A percentile compares a stretch with the other conserved stretches of the same genome.
phyloP scores from a whole-genome alignment of 2,113 vertebrate genomes.

The Monarcha castaneiventris region DNA sequence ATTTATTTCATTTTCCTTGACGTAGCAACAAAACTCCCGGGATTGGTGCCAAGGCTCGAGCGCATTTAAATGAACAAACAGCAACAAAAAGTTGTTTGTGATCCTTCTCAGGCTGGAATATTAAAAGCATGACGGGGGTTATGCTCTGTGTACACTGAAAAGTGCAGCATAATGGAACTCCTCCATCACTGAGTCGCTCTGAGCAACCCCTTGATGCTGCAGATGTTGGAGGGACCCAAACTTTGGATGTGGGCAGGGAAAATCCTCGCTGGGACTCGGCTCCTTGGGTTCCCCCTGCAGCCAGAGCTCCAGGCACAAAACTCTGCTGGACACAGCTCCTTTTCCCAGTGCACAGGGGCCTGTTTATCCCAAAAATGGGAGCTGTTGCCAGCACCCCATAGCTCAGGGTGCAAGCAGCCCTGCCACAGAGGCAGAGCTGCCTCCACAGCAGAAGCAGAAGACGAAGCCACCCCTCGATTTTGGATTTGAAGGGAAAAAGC shows the following conservation, averaged over 20 bases:
- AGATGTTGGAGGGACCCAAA: background rate
- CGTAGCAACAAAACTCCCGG: background rate
- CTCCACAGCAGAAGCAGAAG: constrained; percentile 1
- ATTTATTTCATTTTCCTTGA: background rate
- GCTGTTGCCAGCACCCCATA: background rate
- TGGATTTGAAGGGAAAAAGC: background rate
- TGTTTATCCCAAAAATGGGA: background rate
- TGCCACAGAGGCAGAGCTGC: constrained; percentile 28
- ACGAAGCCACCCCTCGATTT: background rate
- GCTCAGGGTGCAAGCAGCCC: background rate
- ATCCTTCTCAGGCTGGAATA: background rate
- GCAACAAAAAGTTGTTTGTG: background rate
- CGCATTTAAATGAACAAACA: background rate
- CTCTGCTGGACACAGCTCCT: background rate
- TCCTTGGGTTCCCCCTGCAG: background rate
- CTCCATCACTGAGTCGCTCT: background rate
- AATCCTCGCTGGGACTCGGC: background rate
- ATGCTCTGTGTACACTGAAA: background rate
- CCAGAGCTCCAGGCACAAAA: background rate
- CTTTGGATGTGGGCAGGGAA: background rate
- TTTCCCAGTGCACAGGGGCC: background rate
- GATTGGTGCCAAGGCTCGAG: background rate
- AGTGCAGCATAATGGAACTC: background rate
- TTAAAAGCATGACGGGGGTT: background rate
- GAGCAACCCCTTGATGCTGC: background rate